Conservation (phyloP, 53 echinoderm and acorn worm genomes). For the Holothuria leucospilota region DNA sequence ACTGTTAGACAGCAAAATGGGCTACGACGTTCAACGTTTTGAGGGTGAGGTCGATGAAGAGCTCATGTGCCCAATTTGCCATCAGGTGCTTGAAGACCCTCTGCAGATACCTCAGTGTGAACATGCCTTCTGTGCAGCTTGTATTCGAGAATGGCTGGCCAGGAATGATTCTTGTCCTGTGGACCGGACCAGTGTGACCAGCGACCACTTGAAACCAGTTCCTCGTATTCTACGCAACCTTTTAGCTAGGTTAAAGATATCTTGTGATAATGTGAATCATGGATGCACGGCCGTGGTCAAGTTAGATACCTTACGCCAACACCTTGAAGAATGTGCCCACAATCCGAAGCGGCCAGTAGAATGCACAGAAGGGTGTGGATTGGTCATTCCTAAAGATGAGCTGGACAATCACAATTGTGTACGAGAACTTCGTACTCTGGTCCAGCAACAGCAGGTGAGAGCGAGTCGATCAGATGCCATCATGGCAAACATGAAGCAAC, state of each 20-base stretch:
- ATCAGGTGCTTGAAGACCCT: slow-evolving; percentile 96
- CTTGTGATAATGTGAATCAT: slow-evolving; percentile 88
- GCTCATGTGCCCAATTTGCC: slow-evolving; percentile 96
- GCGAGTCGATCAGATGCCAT: slow-evolving; percentile 75
- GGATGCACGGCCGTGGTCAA: slow-evolving; percentile 84
- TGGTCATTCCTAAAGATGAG: slow-evolving; percentile 98
- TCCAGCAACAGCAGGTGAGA: slow-evolving; percentile 79
- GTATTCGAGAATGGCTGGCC: slow-evolving; percentile 94
- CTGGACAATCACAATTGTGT: slow-evolving; percentile 92
- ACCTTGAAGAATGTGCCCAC: slow-evolving; percentile 92
- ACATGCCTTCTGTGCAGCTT: slow-evolving; percentile 92
- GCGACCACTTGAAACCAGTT: slow-evolving; percentile 91
- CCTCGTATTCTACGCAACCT: slow-evolving; percentile 95
- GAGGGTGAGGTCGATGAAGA: slow-evolving; percentile 98
- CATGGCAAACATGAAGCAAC: slow-evolving; percentile 79
- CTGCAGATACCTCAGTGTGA: slow-evolving; percentile 95
- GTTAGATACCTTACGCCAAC: slow-evolving; percentile 81
- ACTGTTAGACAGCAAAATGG: slow-evolving; percentile 64
- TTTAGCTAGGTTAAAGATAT: slow-evolving; percentile 82
- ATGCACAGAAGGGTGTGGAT: slow-evolving; percentile 87
- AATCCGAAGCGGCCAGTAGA: slow-evolving; percentile 96
- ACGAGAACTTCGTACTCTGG: slow-evolving; percentile 77
- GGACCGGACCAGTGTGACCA: slow-evolving; percentile 89
- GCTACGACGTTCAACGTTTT: slow-evolving; percentile 92
- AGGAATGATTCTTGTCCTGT: slow-evolving; percentile 94